Percentiles rank a stretch among this genome's conserved stretches.
phyloP scores from a whole-genome alignment of 2,113 vertebrate species.

The Sinocyclocheilus grahami region DNA sequence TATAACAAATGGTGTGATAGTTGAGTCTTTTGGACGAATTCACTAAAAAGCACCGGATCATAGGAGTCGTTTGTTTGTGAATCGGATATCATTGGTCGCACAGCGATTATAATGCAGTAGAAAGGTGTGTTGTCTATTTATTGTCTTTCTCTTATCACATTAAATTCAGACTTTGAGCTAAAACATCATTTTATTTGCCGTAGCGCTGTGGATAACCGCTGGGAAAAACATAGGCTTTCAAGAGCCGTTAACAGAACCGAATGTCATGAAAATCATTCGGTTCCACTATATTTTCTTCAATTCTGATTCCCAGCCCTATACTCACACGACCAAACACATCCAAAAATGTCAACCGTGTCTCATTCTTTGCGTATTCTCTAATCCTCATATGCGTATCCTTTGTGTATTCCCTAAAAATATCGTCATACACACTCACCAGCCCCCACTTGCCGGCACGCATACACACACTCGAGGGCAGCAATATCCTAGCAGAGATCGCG shows the following conservation, averaged over 20 bases:
- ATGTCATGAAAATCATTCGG: constrained; percentile 44
- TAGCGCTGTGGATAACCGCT: neutral
- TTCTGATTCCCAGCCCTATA: neutral
- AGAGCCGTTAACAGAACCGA: neutral
- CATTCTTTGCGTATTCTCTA: constrained; percentile 22
- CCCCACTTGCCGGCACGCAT: constrained; percentile 8
- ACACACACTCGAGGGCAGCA: constrained; percentile 51
- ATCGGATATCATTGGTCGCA: neutral
- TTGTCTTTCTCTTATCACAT: constrained; percentile 1
- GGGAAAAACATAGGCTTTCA: constrained; percentile 2
- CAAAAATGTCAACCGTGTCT: constrained; percentile 15
- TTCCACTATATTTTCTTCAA: constrained; percentile 40
- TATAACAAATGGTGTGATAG: neutral
- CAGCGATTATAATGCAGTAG: neutral
- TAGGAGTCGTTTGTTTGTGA: neutral
- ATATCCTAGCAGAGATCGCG: constrained; percentile 51
- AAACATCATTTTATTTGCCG: neutral
- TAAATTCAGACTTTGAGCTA: constrained; percentile 10
- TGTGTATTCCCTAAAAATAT: constrained; percentile 19
- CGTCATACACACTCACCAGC: neutral
- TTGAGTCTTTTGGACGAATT: neutral
- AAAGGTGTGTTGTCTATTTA: neutral
- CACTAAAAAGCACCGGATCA: neutral
- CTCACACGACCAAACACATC: neutral
- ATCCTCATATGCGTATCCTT: constrained; percentile 30